Base-by-base conservation (phyloP, 1,140 invertebrate species). In the Pogonomyrmex californicus region DNA sequence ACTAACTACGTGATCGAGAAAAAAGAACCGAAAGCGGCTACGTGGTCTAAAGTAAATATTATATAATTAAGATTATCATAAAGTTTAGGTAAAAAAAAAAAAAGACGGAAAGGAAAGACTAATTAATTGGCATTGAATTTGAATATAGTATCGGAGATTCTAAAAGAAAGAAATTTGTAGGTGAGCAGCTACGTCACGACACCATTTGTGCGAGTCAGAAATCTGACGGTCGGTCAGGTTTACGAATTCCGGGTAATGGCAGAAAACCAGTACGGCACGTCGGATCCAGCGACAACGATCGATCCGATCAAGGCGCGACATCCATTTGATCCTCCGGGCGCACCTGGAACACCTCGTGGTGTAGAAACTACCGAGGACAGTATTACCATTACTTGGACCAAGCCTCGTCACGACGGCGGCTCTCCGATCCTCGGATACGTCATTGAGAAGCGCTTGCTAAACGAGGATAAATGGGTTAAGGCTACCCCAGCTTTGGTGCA, bases 181-280 rank as follows among this genome's bases (percentile, higher is more conserved):
- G 97, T 98, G 6, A 99, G 98, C 94, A 98, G 98, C 83, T 99
- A 99, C 93, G 97, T 99, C 41, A 98, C 98, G 7, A 97, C 98
- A 75, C 97, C 98, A 92, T 98, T 98, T 95, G 96, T 98, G 65
- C 97, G 98, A 66, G 98, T 99, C 23, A 97, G 98, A 66, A 99
- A 99, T 94, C 95, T 99, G 41, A 97, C 97, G 1, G 97, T 99
- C 33, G 99, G 98, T 54, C 97, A 97, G 87, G 97, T 98, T 49
- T 99, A 99, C 94, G 99, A 99, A 90, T 99, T 99, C 97, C 96
- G 99, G 85, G 99, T 99, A 1, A 98, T 99, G 96, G 99, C 99
- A 76, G 99, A 99, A 95, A 99, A 99, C 95, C 97, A 98, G 92
- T 99, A 99, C 92, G 99, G 99, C 56, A 97, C 98, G 81, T 99